Conservation (phyloP, 2,888 invertebrate species). For the Clitarchus hookeri region DNA sequence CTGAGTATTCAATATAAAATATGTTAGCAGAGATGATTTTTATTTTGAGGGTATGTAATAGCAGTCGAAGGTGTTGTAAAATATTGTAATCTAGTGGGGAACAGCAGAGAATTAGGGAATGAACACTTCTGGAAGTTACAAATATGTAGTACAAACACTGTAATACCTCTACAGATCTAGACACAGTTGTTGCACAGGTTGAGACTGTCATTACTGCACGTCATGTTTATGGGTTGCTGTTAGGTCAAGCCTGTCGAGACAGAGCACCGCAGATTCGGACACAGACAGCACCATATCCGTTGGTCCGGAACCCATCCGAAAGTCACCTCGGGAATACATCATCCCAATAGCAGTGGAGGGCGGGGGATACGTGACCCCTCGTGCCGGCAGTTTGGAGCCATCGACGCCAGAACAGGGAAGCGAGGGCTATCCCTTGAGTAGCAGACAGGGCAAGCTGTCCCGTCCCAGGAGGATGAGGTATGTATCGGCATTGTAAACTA, state of each 20-base stretch:
- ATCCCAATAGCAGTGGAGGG: conserved; percentile 94
- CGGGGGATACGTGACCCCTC: conserved; percentile 81
- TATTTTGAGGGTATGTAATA: no score
- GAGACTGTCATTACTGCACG: conserved; percentile 42
- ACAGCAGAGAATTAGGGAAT: not conserved
- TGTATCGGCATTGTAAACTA: no score
- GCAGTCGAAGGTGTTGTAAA: no score
- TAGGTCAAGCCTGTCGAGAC: conserved; percentile 58
- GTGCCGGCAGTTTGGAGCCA: conserved; percentile 71
- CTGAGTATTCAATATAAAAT: no score
- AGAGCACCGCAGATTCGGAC: conserved; percentile 73
- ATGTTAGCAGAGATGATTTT: no score
- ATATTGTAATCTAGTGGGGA: no score
- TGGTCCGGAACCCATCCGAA: conserved; percentile 76
- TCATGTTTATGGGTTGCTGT: conserved; percentile 50
- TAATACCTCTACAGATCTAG: conserved; percentile 37
- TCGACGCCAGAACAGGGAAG: conserved; percentile 33
- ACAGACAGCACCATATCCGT: conserved; percentile 50
- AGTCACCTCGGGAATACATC: conserved; percentile 87
- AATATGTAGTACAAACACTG: not conserved
- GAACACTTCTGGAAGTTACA: not conserved
- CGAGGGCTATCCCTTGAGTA: conserved; percentile 2
- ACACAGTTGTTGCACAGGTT: conserved; percentile 22
- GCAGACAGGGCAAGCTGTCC: conserved; percentile 51
- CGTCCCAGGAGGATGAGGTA: conserved; percentile 71